phyloP scores from a whole-genome alignment of 2,113 vertebrate genomes.

The Phalacrocorax brasilianus region DNA sequence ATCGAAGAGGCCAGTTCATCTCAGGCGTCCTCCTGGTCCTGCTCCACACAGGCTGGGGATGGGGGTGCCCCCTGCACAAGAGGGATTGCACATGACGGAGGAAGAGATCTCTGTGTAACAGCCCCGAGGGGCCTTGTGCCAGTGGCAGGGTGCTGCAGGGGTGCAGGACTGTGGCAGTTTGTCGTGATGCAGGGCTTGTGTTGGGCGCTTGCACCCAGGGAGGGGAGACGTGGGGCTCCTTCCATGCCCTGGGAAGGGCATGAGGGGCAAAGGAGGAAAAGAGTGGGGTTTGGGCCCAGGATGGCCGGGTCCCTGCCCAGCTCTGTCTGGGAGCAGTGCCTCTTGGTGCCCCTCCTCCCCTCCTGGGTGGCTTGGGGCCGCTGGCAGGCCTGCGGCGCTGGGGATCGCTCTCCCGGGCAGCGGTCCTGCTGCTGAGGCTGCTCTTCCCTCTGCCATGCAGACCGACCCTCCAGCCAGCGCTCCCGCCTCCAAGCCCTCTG shows the following conservation, averaged over 20 bases:
- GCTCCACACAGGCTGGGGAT: accelerated
- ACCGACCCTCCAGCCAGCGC: slow-evolving; percentile 20
- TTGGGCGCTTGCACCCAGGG: accelerated
- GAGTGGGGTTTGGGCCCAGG: background rate
- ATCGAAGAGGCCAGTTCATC: background rate
- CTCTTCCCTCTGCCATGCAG: slow-evolving; percentile 14
- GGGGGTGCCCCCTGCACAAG: accelerated
- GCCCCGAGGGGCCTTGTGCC: accelerated
- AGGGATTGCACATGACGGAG: background rate
- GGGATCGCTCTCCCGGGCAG: background rate
- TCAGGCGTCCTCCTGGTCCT: background rate
- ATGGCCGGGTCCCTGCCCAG: accelerated
- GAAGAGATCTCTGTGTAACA: background rate
- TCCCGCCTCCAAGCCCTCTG: slow-evolving; percentile 77
- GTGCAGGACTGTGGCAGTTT: background rate
- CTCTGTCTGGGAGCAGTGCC: background rate
- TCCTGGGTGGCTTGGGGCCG: accelerated
- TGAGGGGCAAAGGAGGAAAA: background rate
- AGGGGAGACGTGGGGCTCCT: accelerated
- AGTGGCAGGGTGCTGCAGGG: background rate
- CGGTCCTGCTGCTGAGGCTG: accelerated
- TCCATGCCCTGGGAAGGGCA: accelerated
- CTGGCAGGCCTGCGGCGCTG: background rate
- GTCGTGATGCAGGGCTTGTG: accelerated
- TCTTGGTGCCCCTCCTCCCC: background rate